These are phyloP conservation scores for Phthorimaea operculella DNA, from an alignment of 1,140 invertebrate genomes.

Conservation along the genomic window DNA sequence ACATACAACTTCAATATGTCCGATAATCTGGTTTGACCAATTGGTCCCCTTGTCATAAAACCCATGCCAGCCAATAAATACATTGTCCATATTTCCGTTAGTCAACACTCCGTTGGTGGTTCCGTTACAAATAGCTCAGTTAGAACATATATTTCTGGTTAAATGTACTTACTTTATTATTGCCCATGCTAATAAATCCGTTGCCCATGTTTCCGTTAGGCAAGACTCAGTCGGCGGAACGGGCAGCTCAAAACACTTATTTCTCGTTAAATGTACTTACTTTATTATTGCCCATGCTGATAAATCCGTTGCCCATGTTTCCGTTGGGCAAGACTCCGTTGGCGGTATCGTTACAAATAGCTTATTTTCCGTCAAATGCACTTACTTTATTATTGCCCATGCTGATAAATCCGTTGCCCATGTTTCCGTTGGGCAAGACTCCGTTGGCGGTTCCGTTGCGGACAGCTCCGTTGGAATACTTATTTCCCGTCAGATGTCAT, in stretches of 20 bases:
- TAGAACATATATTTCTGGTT: too few relatives aligned
- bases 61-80: constrained; percentile 37
- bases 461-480: constrained; percentile 11
- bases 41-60: too few relatives aligned
- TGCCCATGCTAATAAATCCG: constrained; percentile 36
- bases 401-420: constrained; percentile 39
- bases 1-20: too few relatives aligned
- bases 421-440: constrained; percentile 22
- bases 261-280: too few relatives aligned
- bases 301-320: constrained; percentile 37
- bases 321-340: constrained; percentile 19
- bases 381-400: constrained; percentile 47
- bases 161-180: constrained; percentile 49
- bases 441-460: constrained; percentile 32
- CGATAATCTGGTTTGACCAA: too few relatives aligned
- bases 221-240: not conserved
- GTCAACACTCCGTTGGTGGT: constrained; percentile 25
- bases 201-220: constrained; percentile 31
- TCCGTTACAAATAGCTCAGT: too few relatives aligned
- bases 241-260: too few relatives aligned
- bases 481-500: too few relatives aligned
- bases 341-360: too few relatives aligned
- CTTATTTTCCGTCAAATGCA: not conserved
- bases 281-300: constrained; percentile 42
- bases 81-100: constrained; percentile 35